Evolutionary conservation across 2,113 vertebrate genomes (phyloP), one percentile per base, ranked within the genome.

Genomic region (Rhinopomastus cyanomelas): DNA sequence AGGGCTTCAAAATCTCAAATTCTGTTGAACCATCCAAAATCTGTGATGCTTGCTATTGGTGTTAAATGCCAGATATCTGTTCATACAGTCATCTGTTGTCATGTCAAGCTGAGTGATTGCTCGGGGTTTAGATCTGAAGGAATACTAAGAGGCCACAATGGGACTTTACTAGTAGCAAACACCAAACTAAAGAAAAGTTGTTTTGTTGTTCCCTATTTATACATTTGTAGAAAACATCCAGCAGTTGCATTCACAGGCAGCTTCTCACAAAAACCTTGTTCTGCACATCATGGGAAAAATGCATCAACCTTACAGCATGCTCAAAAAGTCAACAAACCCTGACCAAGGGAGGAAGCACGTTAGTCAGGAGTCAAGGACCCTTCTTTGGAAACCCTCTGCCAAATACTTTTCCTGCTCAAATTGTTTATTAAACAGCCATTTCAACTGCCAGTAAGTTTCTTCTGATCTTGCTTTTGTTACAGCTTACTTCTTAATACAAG

Each of bases 121-220:
- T 91, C 59, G 53, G 77, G 61, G 26, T 69, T 91, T 44, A 27
- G 83, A 60, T 73, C 66, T 76, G 74, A 71, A 89, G 22, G 81
- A 69, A 57, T 15, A 44, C 16, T 3, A 2, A 72, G 48, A 89
- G 48, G 30, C 71, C 69, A 76, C 34, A 88, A 72, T 22, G 59
- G 69, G 73, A 37, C 67, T 55, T 84, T 3, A 55, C 49, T 56
- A 85, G 65, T 68, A 72, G 61, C 29, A 56, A 88, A 88, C 86
- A 27, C 46, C 80, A 88, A 89, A 94, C 88, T 85, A 89, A 92
- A 81, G 85, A 73, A 69, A 71, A 85, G 32, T 85, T 68, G 46
- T 82, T 91, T 88, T 92, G 65, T 96, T 68, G 12, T 92, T 90
- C 86, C 81, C 88, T 94, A 91, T 94, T 95, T 94, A 91, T 93